These are phyloP conservation scores for Hyposoter dolosus DNA, from an alignment of 2,888 invertebrate species.

Conservation along the genomic window DNA sequence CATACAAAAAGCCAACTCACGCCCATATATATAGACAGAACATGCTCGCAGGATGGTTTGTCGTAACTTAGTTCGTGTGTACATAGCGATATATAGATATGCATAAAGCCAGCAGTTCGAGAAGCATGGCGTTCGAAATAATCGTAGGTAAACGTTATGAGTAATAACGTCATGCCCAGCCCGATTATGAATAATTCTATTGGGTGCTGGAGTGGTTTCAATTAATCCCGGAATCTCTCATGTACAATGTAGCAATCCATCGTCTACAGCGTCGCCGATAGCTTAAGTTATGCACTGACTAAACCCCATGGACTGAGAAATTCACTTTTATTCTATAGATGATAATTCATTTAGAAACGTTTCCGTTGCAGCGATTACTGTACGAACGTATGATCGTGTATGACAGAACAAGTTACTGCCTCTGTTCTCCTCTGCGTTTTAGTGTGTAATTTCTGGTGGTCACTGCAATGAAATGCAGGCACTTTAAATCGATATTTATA, in stretches of 20 bases:
- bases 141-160: constrained; percentile 37
- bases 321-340: background rate
- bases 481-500: constrained; percentile 14
- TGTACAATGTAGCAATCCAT: background rate
- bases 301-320: background rate
- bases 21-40: background rate
- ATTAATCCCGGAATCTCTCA: constrained; percentile 58
- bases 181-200: constrained; percentile 68
- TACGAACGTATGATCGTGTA: background rate
- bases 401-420: background rate
- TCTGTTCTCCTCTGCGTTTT: constrained; percentile 36
- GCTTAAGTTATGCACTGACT: background rate
- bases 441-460: constrained; percentile 39
- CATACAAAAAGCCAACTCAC: constrained; percentile 34
- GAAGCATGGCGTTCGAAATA: constrained; percentile 6
- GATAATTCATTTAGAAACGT: background rate
- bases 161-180: constrained; percentile 31
- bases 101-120: background rate
- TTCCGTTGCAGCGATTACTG: background rate
- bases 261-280: background rate
- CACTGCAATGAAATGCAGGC: constrained; percentile 30
- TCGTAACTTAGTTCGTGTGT: constrained; percentile 1
- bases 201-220: constrained; percentile 40
- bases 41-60: background rate
- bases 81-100: background rate